A percentile compares a stretch with the other conserved stretches of the same genome.
Conservation (phyloP, 2,113 vertebrate genomes). For the Dermatemys mawii region DNA sequence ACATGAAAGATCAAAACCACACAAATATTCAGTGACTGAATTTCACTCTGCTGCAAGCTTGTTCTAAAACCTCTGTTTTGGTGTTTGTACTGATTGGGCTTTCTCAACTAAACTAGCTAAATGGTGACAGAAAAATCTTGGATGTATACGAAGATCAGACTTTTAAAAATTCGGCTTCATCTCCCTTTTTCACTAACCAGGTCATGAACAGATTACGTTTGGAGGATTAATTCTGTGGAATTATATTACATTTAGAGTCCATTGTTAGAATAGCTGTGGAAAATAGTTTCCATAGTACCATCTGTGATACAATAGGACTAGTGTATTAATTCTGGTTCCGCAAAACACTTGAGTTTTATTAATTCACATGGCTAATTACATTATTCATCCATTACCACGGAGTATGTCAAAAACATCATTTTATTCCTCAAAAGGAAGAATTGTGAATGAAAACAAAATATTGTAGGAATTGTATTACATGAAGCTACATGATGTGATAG, state of each 20-base stretch:
- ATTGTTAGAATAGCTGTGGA: constrained; percentile 25
- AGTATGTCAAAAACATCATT: constrained; percentile 33
- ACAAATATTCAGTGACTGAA: background rate
- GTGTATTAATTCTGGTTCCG: background rate
- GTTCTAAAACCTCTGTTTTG: background rate
- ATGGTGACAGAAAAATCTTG: constrained; percentile 3
- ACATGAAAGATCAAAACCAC: background rate
- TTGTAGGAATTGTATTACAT: constrained; percentile 56
- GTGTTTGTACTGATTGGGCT: background rate
- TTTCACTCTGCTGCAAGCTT: constrained; percentile 1
- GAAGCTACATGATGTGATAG: constrained; percentile 35
- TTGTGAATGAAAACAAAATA: constrained; percentile 15
- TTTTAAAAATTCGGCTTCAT: background rate
- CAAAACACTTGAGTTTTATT: constrained; percentile 42
- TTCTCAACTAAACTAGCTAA: background rate
- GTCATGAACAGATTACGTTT: background rate
- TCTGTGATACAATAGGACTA: background rate
- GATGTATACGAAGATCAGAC: background rate
- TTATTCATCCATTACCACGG: constrained; percentile 39
- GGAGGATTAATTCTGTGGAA: constrained; percentile 15
- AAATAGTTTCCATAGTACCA: constrained; percentile 10
- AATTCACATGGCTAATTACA: constrained; percentile 46
- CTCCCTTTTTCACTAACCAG: constrained; percentile 33
- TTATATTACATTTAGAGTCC: constrained; percentile 8
- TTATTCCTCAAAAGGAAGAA: constrained; percentile 17